These are phyloP conservation scores for Chiridota heheva DNA, from an alignment of 35 echinoderm and acorn worm species.

Conservation along the genomic window DNA sequence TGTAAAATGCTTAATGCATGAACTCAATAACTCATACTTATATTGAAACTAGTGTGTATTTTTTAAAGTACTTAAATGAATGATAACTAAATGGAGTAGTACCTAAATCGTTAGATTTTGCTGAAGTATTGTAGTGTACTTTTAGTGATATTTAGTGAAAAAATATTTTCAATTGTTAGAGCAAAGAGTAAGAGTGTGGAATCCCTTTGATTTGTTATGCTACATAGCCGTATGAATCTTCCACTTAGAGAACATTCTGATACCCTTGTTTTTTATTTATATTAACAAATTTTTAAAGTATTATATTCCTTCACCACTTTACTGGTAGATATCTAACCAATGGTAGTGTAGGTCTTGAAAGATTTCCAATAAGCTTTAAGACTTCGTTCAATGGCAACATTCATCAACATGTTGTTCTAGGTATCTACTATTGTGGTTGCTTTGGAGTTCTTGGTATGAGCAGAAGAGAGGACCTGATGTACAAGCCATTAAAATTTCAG, in stretches of 20 bases:
- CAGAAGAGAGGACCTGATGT: constrained; percentile 92
- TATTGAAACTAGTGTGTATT: too few relatives aligned
- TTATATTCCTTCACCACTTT: constrained; percentile 7
- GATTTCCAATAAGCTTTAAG: constrained; percentile 95
- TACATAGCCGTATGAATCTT: background rate
- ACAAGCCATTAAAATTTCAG: constrained; percentile 82
- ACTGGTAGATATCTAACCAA: constrained; percentile 79
- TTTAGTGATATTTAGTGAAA: too few relatives aligned
- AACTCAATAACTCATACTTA: too few relatives aligned
- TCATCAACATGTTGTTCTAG: constrained; percentile 92
- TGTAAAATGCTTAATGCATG: too few relatives aligned
- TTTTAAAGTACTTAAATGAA: too few relatives aligned
- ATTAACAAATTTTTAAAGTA: background rate
- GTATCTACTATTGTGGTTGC: constrained; percentile 56
- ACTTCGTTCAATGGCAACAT: constrained; percentile 68
- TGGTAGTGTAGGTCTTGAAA: constrained; percentile 62
- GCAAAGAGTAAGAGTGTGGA: too few relatives aligned
- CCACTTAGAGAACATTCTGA: background rate
- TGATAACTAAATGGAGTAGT: too few relatives aligned
- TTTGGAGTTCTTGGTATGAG: constrained; percentile 94
- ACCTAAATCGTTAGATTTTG: too few relatives aligned
- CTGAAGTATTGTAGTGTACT: too few relatives aligned
- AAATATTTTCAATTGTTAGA: too few relatives aligned
- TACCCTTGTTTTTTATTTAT: background rate
- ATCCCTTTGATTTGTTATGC: too few relatives aligned